Conservation (phyloP, 2,888 invertebrate genomes). For the Timema cristinae region DNA sequence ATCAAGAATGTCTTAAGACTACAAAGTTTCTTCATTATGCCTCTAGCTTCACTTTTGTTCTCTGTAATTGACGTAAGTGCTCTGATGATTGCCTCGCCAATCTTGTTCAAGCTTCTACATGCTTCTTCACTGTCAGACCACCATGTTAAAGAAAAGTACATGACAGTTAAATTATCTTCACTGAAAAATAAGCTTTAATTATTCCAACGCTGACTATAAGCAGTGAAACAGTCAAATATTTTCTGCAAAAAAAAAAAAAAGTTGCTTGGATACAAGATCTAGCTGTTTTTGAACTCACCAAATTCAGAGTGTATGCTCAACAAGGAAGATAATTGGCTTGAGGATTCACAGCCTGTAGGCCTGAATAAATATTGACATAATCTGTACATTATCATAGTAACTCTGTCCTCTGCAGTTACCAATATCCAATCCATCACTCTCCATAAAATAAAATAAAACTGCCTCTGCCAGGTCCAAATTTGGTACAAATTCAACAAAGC, state of each 20-base stretch:
- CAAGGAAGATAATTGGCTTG: not conserved
- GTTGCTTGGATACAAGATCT: not conserved
- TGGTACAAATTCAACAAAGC: conserved; percentile 24
- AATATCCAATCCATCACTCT: not conserved
- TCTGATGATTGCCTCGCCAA: conserved; percentile 1
- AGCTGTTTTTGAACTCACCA: not conserved
- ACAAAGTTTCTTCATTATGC: not conserved
- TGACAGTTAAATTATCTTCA: not conserved
- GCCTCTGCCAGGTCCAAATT: conserved; percentile 17
- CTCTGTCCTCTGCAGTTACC: conserved; percentile 6
- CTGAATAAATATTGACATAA: not conserved
- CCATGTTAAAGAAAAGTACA: not conserved
- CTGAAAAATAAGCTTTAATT: not conserved
- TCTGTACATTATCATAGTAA: conserved; percentile 12
- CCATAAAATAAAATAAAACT: conserved; percentile 1
- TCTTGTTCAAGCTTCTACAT: not conserved
- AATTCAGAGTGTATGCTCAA: not conserved
- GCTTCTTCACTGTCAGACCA: not conserved
- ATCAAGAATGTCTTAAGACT: not conserved
- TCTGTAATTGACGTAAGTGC: not conserved
- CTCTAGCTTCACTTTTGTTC: not conserved
- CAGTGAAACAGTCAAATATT: not conserved
- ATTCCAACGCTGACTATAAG: not conserved
- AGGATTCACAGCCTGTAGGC: not conserved
- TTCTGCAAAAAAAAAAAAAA: not conserved